Evolutionary conservation across 2,888 invertebrate genomes (phyloP).

Genomic region (Anagyrus pseudococci): DNA sequence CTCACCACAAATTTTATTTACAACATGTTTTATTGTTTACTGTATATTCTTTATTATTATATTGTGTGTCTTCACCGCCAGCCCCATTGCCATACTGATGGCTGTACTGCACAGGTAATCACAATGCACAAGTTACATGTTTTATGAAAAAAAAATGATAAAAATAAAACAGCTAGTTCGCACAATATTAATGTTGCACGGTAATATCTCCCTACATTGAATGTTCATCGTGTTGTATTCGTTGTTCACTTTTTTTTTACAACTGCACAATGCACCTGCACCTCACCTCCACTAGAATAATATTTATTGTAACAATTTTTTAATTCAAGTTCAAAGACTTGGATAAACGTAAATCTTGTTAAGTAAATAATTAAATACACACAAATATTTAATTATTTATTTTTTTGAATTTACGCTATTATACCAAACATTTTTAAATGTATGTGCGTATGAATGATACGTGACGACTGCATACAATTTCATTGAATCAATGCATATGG

Average conservation of each 20-base stretch:
- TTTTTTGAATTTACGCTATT: too few relatives aligned
- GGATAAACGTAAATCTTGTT: too few relatives aligned
- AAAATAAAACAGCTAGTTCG: constrained; percentile 28
- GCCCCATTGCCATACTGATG: constrained; percentile 96
- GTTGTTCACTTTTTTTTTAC: constrained; percentile 19
- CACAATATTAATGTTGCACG: constrained; percentile 32
- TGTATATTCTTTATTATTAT: constrained; percentile 62
- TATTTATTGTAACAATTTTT: constrained; percentile 5
- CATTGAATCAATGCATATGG: too few relatives aligned
- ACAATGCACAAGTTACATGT: constrained; percentile 63
- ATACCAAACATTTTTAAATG: too few relatives aligned
- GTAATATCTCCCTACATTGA: constrained; percentile 27
- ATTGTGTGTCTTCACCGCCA: constrained; percentile 79
- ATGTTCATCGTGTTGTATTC: constrained; percentile 6
- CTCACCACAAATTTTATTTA: constrained; percentile 52
- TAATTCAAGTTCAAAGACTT: too few relatives aligned
- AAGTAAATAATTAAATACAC: too few relatives aligned
- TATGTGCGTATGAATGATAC: too few relatives aligned
- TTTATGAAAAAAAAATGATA: constrained; percentile 22
- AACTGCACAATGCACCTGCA: constrained; percentile 27
- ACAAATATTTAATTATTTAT: too few relatives aligned
- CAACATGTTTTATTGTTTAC: constrained; percentile 58
- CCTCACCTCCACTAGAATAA: constrained; percentile 9
- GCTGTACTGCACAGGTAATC: constrained; percentile 92
- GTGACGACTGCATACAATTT: too few relatives aligned